Conservation (phyloP, 2,797 vertebrate genomes). For the Labeo calbasu region DNA sequence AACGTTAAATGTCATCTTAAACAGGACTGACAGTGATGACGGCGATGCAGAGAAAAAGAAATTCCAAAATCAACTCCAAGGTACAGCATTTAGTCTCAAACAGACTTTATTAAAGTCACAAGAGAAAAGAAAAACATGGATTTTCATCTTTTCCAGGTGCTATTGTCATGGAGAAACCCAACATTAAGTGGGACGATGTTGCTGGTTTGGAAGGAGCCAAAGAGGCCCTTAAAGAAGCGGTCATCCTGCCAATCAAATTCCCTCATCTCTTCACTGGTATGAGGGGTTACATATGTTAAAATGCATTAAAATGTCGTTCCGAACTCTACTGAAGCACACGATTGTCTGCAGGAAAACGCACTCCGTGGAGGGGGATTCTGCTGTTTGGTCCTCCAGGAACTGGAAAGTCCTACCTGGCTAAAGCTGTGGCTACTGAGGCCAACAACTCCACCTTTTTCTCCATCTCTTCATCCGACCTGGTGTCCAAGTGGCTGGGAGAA, state of each 20-base stretch:
- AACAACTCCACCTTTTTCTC: constrained; percentile 99
- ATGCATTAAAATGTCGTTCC: background rate
- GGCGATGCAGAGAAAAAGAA: constrained; percentile 97
- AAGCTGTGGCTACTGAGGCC: constrained; percentile 95
- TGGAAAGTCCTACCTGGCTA: constrained; percentile 95
- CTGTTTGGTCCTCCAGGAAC: constrained; percentile 95
- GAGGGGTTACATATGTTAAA: background rate
- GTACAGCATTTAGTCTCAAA: constrained; percentile 69
- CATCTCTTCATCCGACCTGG: constrained; percentile 93
- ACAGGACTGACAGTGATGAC: constrained; percentile 95
- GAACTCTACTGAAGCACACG: background rate
- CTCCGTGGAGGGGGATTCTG: constrained; percentile 94
- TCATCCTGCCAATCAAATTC: constrained; percentile 97
- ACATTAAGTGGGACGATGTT: constrained; percentile 93
- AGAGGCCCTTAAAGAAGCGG: constrained; percentile 94
- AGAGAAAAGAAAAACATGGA: background rate
- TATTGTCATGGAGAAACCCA: constrained; percentile 96
- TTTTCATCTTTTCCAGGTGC: constrained; percentile 78
- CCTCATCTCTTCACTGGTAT: constrained; percentile 95
- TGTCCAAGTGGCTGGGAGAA: constrained; percentile 97
- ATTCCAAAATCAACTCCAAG: constrained; percentile 95
- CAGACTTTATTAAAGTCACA: background rate
- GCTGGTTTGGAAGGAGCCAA: constrained; percentile 94
- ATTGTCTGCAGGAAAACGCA: constrained; percentile 85
- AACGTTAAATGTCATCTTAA: constrained; percentile 12